A percentile compares a stretch with the other conserved stretches of the same genome.
These are phyloP conservation scores for Bombus affinis DNA, from an alignment of 1,140 invertebrate species.

Conservation along the genomic window DNA sequence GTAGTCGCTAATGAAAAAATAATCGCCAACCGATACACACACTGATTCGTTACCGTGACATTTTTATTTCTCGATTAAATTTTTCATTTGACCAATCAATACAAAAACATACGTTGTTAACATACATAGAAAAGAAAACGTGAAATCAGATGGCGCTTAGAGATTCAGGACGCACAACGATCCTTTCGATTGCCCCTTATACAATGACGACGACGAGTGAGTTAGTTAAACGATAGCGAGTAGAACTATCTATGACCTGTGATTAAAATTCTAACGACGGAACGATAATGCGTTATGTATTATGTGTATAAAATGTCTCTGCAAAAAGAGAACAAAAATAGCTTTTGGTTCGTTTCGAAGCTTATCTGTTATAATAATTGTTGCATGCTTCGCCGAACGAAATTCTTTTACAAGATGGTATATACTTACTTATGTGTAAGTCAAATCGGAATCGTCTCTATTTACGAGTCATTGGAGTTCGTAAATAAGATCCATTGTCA, in stretches of 20 bases:
- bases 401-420: background rate
- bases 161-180: constrained; percentile 40
- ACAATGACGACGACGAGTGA: background rate
- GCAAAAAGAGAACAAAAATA: constrained; percentile 38
- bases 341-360: constrained; percentile 28
- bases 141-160: background rate
- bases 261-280: background rate
- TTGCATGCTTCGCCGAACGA: background rate
- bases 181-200: constrained; percentile 37
- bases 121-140: background rate
- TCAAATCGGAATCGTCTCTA: background rate
- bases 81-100: background rate
- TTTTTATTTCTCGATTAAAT: background rate
- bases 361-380: constrained; percentile 9
- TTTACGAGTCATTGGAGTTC: background rate
- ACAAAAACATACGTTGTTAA: background rate
- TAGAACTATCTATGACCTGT: background rate
- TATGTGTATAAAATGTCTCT: constrained; percentile 14
- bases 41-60: background rate
- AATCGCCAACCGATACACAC: constrained; percentile 4
- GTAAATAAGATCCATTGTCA: constrained; percentile 13
- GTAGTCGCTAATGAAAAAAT: background rate
- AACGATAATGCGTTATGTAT: background rate
- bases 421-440: background rate
- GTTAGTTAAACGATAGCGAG: background rate